Evolutionary conservation across 1,140 invertebrate genomes (phyloP).

Genomic region (Heliothis virescens): DNA sequence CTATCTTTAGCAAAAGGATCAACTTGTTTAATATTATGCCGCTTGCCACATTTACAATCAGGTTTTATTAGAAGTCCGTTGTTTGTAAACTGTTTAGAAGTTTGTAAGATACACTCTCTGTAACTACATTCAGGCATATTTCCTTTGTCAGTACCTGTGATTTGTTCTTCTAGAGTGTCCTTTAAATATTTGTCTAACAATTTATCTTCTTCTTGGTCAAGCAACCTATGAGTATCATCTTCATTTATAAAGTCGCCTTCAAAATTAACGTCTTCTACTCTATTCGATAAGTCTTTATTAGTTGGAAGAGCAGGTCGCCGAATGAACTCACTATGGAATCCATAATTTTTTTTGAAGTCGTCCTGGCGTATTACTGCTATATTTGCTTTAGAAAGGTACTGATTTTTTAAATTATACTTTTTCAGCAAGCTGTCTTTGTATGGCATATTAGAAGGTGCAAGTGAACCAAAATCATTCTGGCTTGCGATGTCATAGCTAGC

Average conservation of each 20-base stretch:
- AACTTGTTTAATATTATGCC: neutral
- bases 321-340: neutral
- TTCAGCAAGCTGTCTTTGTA: neutral
- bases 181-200: conserved; percentile 47
- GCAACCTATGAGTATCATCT: conserved; percentile 35
- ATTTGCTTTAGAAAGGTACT: neutral
- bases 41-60: conserved; percentile 47
- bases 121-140: conserved; percentile 40
- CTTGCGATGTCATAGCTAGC: neutral
- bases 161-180: conserved; percentile 43
- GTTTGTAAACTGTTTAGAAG: neutral
- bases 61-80: neutral
- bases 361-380: neutral
- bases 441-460: neutral
- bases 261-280: conserved; percentile 11
- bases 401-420: conserved; percentile 19
- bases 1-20: conserved; percentile 20
- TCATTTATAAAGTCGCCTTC: conserved; percentile 30
- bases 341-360: conserved; percentile 11
- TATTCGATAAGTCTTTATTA: conserved; percentile 1
- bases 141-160: conserved; percentile 5
- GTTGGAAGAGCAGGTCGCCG: neutral
- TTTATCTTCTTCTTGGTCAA: conserved; percentile 49
- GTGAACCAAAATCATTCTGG: neutral
- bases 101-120: conserved; percentile 36